Percentiles rank a stretch among this genome's conserved stretches.
Conservation (phyloP, 2,113 vertebrate species). For the Calidris pugnax region DNA sequence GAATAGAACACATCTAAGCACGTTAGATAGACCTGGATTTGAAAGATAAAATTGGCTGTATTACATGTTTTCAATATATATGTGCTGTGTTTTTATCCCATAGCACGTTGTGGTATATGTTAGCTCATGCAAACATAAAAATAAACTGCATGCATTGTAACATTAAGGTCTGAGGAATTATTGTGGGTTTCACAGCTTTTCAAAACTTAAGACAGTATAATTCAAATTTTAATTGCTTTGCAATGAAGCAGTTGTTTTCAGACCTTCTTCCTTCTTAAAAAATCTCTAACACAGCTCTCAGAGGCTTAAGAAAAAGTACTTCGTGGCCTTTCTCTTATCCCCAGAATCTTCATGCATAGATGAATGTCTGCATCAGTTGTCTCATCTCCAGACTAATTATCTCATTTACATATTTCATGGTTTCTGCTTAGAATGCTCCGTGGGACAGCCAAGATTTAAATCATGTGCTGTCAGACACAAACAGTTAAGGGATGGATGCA, state of each 20-base stretch:
- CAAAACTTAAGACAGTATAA: conserved; percentile 9
- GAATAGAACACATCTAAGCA: not conserved
- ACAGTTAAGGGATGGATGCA: not conserved
- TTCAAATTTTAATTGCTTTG: conserved; percentile 46
- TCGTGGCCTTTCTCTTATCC: conserved; percentile 31
- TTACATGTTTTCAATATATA: not conserved
- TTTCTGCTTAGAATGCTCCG: conserved; percentile 1
- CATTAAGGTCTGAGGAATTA: not conserved
- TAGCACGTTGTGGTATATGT: not conserved
- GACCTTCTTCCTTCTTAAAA: not conserved
- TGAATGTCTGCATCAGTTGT: not conserved
- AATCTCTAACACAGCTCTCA: not conserved
- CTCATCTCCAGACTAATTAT: conserved; percentile 45
- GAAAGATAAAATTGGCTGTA: not conserved
- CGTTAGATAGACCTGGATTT: not conserved
- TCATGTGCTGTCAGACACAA: not conserved
- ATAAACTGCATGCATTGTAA: not conserved
- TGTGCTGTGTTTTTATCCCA: not conserved
- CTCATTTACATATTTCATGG: conserved; percentile 32
- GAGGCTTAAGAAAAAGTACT: conserved; percentile 29
- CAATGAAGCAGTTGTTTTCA: conserved; percentile 19
- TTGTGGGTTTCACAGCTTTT: conserved; percentile 2
- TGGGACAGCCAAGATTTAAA: not conserved
- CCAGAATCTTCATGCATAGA: conserved; percentile 9
- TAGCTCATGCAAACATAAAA: not conserved